These are phyloP conservation scores for Thamnaconus septentrionalis DNA, from an alignment of 2,113 vertebrate genomes.

Conservation along the genomic window DNA sequence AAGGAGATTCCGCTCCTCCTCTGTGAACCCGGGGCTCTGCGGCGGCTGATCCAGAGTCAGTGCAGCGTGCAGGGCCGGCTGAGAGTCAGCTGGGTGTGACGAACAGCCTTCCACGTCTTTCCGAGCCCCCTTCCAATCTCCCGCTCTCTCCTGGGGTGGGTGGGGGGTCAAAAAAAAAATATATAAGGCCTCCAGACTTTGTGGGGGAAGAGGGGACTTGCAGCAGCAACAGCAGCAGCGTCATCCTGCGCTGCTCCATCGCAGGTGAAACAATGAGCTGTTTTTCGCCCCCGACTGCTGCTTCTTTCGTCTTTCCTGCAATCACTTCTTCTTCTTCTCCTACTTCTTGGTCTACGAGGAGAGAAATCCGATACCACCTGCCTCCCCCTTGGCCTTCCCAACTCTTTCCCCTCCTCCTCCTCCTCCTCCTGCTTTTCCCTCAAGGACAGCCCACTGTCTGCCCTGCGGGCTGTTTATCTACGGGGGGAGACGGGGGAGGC, in stretches of 20 bases:
- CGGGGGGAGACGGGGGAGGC: constrained; percentile 49
- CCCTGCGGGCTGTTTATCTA: constrained; percentile 72
- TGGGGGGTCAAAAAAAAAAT: neutral
- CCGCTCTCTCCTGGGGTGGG: constrained; percentile 11
- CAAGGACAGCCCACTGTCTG: constrained; percentile 72
- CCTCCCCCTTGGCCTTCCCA: constrained; percentile 52
- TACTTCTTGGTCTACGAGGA: constrained; percentile 47
- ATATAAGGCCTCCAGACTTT: neutral
- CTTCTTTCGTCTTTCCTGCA: neutral
- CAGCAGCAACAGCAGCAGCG: neutral
- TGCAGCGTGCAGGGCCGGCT: neutral
- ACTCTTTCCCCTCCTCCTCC: constrained; percentile 25
- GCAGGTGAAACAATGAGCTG: constrained; percentile 39
- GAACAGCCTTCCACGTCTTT: constrained; percentile 50
- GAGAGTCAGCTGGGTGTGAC: constrained; percentile 69
- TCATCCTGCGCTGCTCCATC: neutral
- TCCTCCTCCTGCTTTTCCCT: constrained; percentile 35
- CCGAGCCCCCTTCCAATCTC: constrained; percentile 25
- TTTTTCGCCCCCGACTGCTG: constrained; percentile 22
- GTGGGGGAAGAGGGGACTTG: constrained; percentile 17
- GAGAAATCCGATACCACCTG: constrained; percentile 71
- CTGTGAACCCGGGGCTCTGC: constrained; percentile 48
- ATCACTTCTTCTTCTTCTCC: constrained; percentile 17
- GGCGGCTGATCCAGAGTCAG: constrained; percentile 47
- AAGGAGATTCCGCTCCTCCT: constrained; percentile 35